These are phyloP conservation scores for Meloidogyne hapla DNA, from an alignment of 1,140 invertebrate species.

Conservation along the genomic window DNA sequence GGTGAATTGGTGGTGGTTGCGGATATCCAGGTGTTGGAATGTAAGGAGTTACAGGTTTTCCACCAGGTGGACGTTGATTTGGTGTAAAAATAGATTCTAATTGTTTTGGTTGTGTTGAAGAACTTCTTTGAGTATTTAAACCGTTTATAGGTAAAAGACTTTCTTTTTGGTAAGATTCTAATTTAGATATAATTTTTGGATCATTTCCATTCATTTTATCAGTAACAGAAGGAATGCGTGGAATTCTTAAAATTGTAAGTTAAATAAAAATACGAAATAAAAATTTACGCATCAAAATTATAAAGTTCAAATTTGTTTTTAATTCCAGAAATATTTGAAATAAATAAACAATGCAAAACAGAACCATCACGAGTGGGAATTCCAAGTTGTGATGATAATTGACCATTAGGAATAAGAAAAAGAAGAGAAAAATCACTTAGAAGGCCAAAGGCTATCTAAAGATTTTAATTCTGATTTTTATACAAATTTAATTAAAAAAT, in stretches of 20 bases:
- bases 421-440: neutral
- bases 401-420: conserved; percentile 14
- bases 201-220: conserved; percentile 12
- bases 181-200: neutral
- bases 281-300: conserved; percentile 12
- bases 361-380: conserved; percentile 6
- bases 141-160: conserved; percentile 8
- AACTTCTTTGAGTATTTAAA: neutral
- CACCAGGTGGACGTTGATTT: conserved; percentile 4
- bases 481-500: conserved; percentile 1
- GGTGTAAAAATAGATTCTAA: conserved; percentile 11
- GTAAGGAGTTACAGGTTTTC: conserved; percentile 18
- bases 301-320: neutral
- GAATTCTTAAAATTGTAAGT: neutral
- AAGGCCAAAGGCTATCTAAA: neutral
- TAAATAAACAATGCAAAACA: conserved; percentile 21
- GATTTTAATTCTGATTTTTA: too few species aligned
- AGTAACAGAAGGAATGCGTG: neutral
- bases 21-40: conserved; percentile 8
- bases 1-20: neutral
- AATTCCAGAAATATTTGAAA: neutral
- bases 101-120: neutral
- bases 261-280: neutral
- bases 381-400: neutral
- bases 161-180: conserved; percentile 6